A percentile compares a stretch with the other conserved stretches of the same genome.
These are phyloP conservation scores for Podilymbus podiceps DNA, from an alignment of 2,113 vertebrate species.

Conservation along the genomic window DNA sequence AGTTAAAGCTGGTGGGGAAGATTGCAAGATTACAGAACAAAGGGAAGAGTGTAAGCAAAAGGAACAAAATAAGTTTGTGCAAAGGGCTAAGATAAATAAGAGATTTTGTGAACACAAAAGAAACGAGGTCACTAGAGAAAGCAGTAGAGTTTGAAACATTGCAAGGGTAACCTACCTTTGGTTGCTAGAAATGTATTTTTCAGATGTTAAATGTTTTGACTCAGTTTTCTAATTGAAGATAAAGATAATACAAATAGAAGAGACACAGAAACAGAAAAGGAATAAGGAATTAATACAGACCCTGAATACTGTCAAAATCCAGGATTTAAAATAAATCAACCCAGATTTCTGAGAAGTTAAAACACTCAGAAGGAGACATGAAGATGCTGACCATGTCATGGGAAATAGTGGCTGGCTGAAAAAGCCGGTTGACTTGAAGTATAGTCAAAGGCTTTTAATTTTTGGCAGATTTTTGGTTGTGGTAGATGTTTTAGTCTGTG, in stretches of 20 bases:
- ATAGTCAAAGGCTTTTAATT: background rate
- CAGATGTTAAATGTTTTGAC: background rate
- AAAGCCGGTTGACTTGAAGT: background rate
- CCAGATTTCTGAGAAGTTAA: background rate
- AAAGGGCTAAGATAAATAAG: background rate
- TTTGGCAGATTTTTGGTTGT: background rate
- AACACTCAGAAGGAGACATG: background rate
- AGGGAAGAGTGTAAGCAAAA: conserved; percentile 2
- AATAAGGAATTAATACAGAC: background rate
- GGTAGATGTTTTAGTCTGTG: background rate
- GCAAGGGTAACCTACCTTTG: background rate
- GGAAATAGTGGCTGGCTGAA: background rate
- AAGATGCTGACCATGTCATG: background rate
- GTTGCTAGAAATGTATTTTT: background rate
- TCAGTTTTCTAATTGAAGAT: background rate
- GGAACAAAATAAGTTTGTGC: background rate
- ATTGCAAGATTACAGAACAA: conserved; percentile 41
- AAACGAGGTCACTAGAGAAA: conserved; percentile 15
- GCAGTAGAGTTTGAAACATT: background rate
- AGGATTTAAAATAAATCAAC: background rate
- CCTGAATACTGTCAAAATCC: background rate
- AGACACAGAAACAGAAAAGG: background rate
- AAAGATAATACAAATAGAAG: background rate
- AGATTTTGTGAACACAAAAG: conserved; percentile 13
- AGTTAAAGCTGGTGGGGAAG: conserved; percentile 5